phyloP scores from a whole-genome alignment of 2,888 invertebrate species.

The Drosophila helvetica region DNA sequence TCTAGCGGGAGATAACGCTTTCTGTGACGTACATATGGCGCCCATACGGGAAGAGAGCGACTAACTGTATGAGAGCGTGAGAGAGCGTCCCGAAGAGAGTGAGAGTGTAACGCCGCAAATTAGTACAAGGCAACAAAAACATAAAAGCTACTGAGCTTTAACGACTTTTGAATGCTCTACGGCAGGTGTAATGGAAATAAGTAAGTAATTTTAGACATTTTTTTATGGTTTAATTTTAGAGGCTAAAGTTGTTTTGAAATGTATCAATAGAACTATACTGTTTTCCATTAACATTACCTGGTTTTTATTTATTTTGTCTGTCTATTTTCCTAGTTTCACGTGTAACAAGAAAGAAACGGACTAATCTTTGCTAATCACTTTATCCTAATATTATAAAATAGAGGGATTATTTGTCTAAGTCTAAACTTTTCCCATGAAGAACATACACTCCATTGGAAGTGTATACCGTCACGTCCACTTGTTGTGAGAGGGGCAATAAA shows the following conservation, averaged over 20 bases:
- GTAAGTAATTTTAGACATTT: neutral
- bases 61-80: neutral
- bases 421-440: neutral
- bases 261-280: neutral
- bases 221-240: no score
- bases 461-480: conserved; percentile 43
- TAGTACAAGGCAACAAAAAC: conserved; percentile 40
- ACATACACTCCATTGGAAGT: conserved; percentile 1
- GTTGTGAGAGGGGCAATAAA: conserved; percentile 65
- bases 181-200: neutral
- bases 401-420: neutral
- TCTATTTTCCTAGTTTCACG: no score
- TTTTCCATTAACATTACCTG: neutral
- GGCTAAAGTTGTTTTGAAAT: no score
- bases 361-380: no score
- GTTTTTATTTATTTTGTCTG: no score
- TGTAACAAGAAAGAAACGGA: no score
- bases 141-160: conserved; percentile 47
- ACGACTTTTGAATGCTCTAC: neutral
- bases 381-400: neutral
- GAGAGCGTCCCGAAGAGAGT: conserved; percentile 18
- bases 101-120: conserved; percentile 19
- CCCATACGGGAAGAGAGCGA: conserved; percentile 20
- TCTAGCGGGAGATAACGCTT: conserved; percentile 60
- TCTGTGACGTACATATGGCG: conserved; percentile 41